phyloP scores from a whole-genome alignment of 2,888 invertebrate species.

The Drosophila paranaensis region DNA sequence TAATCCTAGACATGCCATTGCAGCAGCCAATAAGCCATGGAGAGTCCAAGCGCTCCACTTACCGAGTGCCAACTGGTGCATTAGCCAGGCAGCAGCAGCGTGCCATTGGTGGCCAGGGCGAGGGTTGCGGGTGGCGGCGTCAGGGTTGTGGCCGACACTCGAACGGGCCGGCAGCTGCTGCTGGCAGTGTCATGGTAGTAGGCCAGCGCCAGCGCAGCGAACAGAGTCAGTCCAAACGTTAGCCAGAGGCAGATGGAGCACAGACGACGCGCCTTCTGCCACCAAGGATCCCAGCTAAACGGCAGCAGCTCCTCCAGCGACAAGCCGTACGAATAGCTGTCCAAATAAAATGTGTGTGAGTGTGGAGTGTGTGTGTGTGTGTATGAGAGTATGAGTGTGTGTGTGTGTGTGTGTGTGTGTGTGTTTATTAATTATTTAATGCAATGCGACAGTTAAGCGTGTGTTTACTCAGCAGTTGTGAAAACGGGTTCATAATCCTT shows the following conservation, averaged over 20 bases:
- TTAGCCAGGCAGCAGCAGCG: conserved; percentile 44
- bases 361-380: conserved; percentile 6
- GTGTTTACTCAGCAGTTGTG: conserved; percentile 78
- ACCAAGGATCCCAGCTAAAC: conserved; percentile 85
- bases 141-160: conserved; percentile 41
- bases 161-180: conserved; percentile 41
- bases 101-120: conserved; percentile 36
- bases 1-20: conserved; percentile 53
- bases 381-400: neutral
- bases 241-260: conserved; percentile 86
- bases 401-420: conserved; percentile 9
- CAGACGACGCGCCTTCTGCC: conserved; percentile 85
- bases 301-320: conserved; percentile 86
- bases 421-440: conserved; percentile 68
- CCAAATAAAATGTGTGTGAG: conserved; percentile 16
- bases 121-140: conserved; percentile 35
- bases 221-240: conserved; percentile 85
- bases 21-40: conserved; percentile 40
- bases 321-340: conserved; percentile 82
- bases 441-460: conserved; percentile 70
- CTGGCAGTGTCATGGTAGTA: conserved; percentile 53
- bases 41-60: conserved; percentile 13
- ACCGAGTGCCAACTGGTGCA: conserved; percentile 11
- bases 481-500: conserved; percentile 75
- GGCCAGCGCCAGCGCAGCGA: conserved; percentile 84